Evolutionary conservation across 2,113 vertebrate genomes (phyloP).

Genomic region (Spermophilus dauricus): DNA sequence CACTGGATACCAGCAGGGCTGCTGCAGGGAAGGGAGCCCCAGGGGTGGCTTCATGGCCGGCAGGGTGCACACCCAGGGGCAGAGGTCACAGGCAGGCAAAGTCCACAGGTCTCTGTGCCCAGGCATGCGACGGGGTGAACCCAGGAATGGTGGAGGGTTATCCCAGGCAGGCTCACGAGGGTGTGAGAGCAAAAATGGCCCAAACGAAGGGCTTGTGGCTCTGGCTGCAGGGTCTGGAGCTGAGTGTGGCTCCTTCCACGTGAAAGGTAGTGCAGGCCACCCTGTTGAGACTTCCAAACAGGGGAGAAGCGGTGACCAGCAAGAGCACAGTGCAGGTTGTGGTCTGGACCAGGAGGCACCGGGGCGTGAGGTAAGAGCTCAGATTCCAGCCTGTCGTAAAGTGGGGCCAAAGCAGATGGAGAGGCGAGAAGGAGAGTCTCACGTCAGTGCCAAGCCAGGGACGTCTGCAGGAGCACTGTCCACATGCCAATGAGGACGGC

Average conservation of each 20-base stretch:
- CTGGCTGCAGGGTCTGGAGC: background rate
- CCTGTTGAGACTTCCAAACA: background rate
- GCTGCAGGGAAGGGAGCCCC: background rate
- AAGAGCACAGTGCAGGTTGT: background rate
- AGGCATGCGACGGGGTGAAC: background rate
- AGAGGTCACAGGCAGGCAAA: no score
- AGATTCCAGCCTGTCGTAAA: accelerated
- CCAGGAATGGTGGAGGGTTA: background rate
- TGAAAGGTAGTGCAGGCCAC: background rate
- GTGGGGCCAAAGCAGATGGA: background rate
- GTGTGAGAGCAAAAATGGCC: background rate
- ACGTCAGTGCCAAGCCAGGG: background rate
- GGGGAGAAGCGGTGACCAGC: no score
- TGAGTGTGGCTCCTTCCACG: background rate
- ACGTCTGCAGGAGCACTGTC: background rate
- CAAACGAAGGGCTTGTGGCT: background rate
- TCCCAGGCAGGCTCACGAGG: background rate
- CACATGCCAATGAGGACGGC: no score
- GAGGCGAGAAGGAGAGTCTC: accelerated
- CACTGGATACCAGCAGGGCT: background rate
- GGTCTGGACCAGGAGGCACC: background rate
- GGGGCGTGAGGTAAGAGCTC: background rate
- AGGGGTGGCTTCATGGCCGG: background rate
- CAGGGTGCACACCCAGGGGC: background rate
- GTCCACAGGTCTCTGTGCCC: background rate